Base-by-base conservation (phyloP, 2,888 invertebrate genomes). In the Physocephala rufipes region DNA sequence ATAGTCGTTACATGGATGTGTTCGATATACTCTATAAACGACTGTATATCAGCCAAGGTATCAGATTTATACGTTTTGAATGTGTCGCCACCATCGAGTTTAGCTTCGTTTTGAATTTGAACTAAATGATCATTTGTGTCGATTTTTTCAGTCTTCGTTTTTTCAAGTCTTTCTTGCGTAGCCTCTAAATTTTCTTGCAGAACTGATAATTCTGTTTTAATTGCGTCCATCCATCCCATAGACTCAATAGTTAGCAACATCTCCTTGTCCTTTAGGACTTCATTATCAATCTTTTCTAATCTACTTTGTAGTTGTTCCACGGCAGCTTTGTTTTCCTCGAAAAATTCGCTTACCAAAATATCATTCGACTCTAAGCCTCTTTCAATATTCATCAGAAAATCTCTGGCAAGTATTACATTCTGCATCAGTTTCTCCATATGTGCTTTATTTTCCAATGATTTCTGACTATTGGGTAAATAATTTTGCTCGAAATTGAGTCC, bases 361-460 rank as follows among this genome's bases (percentile, higher is more conserved):
- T 77, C 78, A 26, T 82, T 79, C 13, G 71, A 64, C 16, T 77
- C 74, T 30, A 85, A 72, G 1, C 82, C 83, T 28, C 82, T 74
- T 26, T 83, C 81, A 1, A 84, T 74, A 51, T 81, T 78, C 0
- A 76, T 78, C 4, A 84, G 69, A 45, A 84, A 81, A 0, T 76
- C 70, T 63, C 82, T 79, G 16, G 76, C 58, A 68, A 76, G 73
- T 30, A 76, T 76, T 1, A 82, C 82, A 61, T 81, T 80, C 55
- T 81, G 77, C 28, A 82, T 76, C 1, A 82, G 72, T 24, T 68
- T 66, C 43, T 75, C 76, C 0, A 82, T 72, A 68, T 43, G 71
- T 24, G 13, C 58, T 67, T 49, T 74, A 74, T 68, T 15, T 51
- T 5, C 69, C 47, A 16, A 15, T 4, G 45, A 61, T 45, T 45